phyloP scores from a whole-genome alignment of 2,888 invertebrate species.

The Epinotia demarniana region DNA sequence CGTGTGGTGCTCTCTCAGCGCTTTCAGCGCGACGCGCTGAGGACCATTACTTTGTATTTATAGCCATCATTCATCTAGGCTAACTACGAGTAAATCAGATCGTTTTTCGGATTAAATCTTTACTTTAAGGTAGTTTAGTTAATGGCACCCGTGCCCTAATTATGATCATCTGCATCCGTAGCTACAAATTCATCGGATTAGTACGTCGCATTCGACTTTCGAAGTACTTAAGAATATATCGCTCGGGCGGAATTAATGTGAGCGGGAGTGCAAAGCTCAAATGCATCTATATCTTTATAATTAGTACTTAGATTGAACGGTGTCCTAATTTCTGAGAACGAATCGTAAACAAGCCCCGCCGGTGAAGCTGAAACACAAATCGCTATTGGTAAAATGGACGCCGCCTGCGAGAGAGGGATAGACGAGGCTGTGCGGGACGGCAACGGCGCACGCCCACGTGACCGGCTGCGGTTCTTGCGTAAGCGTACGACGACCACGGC shows the following conservation, averaged over 20 bases:
- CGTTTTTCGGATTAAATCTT: neutral
- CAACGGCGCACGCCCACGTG: slow-evolving; percentile 81
- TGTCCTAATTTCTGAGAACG: slow-evolving; percentile 75
- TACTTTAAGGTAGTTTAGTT: neutral
- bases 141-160: neutral
- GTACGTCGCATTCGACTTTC: neutral
- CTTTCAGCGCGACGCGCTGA: slow-evolving; percentile 55
- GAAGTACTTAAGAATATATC: neutral
- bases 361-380: slow-evolving; percentile 81
- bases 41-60: neutral
- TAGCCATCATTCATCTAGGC: neutral
- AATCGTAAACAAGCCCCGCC: slow-evolving; percentile 76
- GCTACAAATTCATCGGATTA: neutral
- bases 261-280: slow-evolving; percentile 10
- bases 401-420: slow-evolving; percentile 71
- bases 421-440: slow-evolving; percentile 65
- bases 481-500: slow-evolving; percentile 77
- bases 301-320: slow-evolving; percentile 56
- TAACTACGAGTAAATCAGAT: neutral
- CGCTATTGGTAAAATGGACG: slow-evolving; percentile 71
- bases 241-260: slow-evolving; percentile 8
- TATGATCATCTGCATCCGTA: neutral
- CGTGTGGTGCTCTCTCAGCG: slow-evolving; percentile 66
- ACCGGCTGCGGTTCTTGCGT: slow-evolving; percentile 81
- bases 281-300: slow-evolving; percentile 15